A percentile compares a stretch with the other conserved stretches of the same genome.
These are phyloP conservation scores for Hypanus sabinus DNA, from an alignment of 2,113 vertebrate species.

Conservation along the genomic window DNA sequence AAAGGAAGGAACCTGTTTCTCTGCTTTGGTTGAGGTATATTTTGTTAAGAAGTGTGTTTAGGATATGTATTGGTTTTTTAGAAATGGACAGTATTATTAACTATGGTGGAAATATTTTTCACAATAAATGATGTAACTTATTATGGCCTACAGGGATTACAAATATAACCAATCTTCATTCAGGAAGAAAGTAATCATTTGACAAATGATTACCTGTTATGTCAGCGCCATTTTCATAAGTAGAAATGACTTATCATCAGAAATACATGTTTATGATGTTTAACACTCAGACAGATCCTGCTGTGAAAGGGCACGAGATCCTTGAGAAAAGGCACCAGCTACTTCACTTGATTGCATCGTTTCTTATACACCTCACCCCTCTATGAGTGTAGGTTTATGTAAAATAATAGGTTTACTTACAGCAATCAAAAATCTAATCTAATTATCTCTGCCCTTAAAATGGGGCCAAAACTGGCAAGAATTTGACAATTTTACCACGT, in stretches of 20 bases:
- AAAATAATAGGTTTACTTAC: neutral
- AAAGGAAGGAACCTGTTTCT: neutral
- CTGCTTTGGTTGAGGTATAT: neutral
- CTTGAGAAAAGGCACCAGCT: neutral
- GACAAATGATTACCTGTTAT: neutral
- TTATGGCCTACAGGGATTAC: neutral
- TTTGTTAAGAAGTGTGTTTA: neutral
- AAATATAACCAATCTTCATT: neutral
- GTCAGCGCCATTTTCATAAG: neutral
- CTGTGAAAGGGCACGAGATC: neutral
- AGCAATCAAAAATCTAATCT: neutral
- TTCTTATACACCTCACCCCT: neutral
- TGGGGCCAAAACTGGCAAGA: neutral
- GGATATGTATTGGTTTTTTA: neutral
- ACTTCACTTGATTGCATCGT: neutral
- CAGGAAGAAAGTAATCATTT: conserved; percentile 20
- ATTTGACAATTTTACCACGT: neutral
- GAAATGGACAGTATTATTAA: neutral
- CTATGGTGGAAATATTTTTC: neutral
- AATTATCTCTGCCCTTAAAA: neutral
- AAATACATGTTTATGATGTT: neutral
- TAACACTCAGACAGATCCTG: neutral
- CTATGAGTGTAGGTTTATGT: neutral
- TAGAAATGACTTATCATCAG: neutral
- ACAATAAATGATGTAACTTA: neutral